A percentile compares a stretch with the other conserved stretches of the same genome.
Conservation (phyloP, 2,797 vertebrate species). For the Pagetopsis macropterus region DNA sequence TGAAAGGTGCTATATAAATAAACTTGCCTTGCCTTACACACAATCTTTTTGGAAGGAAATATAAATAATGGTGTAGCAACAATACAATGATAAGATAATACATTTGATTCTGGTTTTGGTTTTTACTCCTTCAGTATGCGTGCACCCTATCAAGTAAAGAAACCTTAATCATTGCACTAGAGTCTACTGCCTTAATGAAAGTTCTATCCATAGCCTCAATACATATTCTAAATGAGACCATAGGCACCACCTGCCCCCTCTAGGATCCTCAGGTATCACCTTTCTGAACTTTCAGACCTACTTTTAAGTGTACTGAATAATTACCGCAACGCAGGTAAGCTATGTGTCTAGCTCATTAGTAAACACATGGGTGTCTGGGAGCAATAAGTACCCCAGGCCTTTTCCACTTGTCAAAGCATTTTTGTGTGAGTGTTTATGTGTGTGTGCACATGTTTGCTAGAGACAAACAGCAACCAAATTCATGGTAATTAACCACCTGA, state of each 20-base stretch:
- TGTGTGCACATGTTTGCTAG: constrained; percentile 45
- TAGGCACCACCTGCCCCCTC: constrained; percentile 6
- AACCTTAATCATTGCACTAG: background rate
- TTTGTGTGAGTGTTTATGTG: constrained; percentile 46
- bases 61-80: background rate
- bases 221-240: constrained; percentile 2
- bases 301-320: constrained; percentile 50
- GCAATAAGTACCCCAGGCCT: constrained; percentile 48
- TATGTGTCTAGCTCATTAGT: constrained; percentile 59
- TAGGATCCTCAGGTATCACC: constrained; percentile 24
- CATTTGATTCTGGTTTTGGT: background rate
- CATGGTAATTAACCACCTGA: constrained; percentile 82
- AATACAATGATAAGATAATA: background rate
- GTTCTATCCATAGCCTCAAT: background rate
- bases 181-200: background rate
- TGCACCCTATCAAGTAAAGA: background rate
- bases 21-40: too few species aligned
- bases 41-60: background rate
- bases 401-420: constrained; percentile 62
- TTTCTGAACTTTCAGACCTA: constrained; percentile 36
- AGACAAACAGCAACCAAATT: constrained; percentile 74
- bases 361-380: constrained; percentile 55
- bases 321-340: constrained; percentile 49
- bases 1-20: too few species aligned
- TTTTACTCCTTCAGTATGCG: background rate